Conservation (phyloP, 2,888 invertebrate species). For the Andrena chrysosceles region DNA sequence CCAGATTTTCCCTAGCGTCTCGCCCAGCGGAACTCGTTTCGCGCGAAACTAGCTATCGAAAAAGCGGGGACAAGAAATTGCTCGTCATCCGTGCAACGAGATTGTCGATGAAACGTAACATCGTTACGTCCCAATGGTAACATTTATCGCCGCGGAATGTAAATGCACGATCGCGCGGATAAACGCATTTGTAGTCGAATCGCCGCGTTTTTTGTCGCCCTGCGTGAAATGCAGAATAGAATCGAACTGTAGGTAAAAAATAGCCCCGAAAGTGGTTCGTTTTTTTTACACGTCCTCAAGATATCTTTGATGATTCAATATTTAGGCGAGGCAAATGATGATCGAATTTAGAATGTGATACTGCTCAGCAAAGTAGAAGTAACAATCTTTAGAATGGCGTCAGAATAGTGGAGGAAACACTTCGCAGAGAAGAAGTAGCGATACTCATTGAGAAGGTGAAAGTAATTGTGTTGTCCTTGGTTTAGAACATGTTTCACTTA, state of each 20-base stretch:
- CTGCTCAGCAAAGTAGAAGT: background rate
- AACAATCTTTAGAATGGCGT: background rate
- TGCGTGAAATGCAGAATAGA: constrained; percentile 37
- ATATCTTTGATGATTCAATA: background rate
- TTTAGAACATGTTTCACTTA: too few relatives aligned
- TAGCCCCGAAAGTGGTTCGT: too few relatives aligned
- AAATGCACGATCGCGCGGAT: constrained; percentile 57
- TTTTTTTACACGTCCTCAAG: too few relatives aligned
- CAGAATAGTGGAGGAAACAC: background rate
- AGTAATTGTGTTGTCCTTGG: too few relatives aligned
- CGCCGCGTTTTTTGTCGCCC: constrained; percentile 53
- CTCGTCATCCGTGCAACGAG: constrained; percentile 52
- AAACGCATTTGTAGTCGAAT: constrained; percentile 53
- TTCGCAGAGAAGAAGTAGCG: too few relatives aligned
- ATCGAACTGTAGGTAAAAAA: constrained; percentile 26
- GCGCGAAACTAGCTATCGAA: constrained; percentile 31
- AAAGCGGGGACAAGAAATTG: constrained; percentile 54
- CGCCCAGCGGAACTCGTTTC: constrained; percentile 30
- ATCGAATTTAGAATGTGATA: too few relatives aligned
- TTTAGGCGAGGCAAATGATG: too few relatives aligned
- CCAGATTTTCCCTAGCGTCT: constrained; percentile 37
- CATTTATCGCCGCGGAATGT: constrained; percentile 42
- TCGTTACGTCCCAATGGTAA: constrained; percentile 56
- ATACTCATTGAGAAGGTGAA: too few relatives aligned
- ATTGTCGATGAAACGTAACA: constrained; percentile 56